A percentile compares a stretch with the other conserved stretches of the same genome.
phyloP scores from a whole-genome alignment of 2,888 invertebrate genomes.

The Pseudolycoriella hygida region DNA sequence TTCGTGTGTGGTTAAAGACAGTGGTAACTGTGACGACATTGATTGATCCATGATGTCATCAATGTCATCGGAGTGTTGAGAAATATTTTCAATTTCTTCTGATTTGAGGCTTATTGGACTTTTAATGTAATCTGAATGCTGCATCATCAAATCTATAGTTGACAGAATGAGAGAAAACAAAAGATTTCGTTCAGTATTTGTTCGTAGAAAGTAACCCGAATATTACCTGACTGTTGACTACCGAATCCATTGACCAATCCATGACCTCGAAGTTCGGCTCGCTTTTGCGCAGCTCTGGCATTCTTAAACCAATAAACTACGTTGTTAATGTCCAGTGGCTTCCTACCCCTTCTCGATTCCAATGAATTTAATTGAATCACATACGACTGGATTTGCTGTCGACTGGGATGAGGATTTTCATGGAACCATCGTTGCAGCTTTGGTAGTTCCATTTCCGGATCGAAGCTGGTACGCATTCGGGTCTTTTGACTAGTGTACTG shows the following conservation, averaged over 20 bases:
- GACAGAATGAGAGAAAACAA: constrained; percentile 12
- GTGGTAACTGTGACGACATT: constrained; percentile 45
- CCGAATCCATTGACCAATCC: constrained; percentile 25
- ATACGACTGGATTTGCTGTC: constrained; percentile 92
- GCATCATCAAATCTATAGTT: constrained; percentile 41
- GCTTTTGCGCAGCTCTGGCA: constrained; percentile 85
- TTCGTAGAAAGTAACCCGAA: neutral
- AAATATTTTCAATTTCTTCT: constrained; percentile 44
- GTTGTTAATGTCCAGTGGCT: constrained; percentile 88
- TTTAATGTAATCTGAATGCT: constrained; percentile 45
- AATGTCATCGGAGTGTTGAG: constrained; percentile 48
- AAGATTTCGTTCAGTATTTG: neutral
- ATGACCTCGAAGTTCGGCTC: constrained; percentile 58
- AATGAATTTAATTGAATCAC: constrained; percentile 84
- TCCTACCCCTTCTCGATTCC: constrained; percentile 80
- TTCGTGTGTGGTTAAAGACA: constrained; percentile 46
- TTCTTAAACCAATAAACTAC: constrained; percentile 98
- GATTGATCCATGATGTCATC: constrained; percentile 50
- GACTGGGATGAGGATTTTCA: constrained; percentile 91
- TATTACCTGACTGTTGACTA: constrained; percentile 4
- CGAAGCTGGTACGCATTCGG: constrained; percentile 91
- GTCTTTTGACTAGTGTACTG: constrained; percentile 74
- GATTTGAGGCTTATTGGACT: constrained; percentile 40
- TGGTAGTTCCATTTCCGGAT: constrained; percentile 90
- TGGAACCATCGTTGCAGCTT: constrained; percentile 93